A percentile compares a stretch with the other conserved stretches of the same genome.
phyloP scores from a whole-genome alignment of 2,888 invertebrate genomes.

The Tiliacea aurago region DNA sequence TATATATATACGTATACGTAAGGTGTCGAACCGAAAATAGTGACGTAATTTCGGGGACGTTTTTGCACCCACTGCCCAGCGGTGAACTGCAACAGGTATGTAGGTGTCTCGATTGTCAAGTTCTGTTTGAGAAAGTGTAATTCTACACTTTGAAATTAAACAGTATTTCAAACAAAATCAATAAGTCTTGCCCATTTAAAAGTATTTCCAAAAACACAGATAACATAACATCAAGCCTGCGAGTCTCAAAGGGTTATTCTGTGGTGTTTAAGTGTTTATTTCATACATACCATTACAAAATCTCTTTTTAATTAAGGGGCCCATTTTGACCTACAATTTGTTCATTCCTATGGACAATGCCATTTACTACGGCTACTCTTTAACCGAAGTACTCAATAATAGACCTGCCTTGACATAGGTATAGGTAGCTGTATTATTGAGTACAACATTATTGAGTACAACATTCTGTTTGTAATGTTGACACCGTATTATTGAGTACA shows the following conservation, averaged over 20 bases:
- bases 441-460: too few species aligned
- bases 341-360: not conserved
- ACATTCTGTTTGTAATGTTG: too few species aligned
- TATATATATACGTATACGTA: not conserved
- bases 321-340: not conserved
- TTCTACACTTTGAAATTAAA: not conserved
- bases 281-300: not conserved
- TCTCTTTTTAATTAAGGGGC: not conserved
- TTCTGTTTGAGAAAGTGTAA: not conserved
- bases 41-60: not conserved
- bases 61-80: not conserved
- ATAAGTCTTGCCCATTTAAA: too few species aligned
- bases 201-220: not conserved
- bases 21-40: not conserved
- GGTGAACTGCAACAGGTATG: not conserved
- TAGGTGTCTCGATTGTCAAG: not conserved
- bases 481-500: too few species aligned
- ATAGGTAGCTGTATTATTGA: too few species aligned
- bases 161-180: not conserved
- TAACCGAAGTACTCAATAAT: not conserved
- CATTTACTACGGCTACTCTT: not conserved
- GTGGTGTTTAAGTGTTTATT: not conserved
- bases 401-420: slow-evolving; percentile 8
- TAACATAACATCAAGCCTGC: not conserved
- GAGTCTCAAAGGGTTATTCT: not conserved